phyloP scores from a whole-genome alignment of 2,113 vertebrate genomes.

The Mystacornis crossleyi region DNA sequence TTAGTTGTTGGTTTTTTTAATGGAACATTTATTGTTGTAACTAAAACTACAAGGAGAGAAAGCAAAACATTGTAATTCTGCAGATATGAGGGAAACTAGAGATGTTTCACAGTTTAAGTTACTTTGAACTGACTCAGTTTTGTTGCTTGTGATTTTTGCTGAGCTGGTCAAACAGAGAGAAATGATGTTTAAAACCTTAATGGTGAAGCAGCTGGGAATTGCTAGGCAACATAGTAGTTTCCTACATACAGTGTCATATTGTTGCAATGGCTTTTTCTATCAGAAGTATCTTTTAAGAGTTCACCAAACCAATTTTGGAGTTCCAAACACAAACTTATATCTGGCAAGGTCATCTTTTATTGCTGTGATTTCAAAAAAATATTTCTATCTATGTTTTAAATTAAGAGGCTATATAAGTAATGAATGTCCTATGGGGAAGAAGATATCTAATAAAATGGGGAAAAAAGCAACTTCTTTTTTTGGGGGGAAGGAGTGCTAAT shows the following conservation, averaged over 20 bases:
- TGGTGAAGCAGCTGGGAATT: constrained; percentile 4
- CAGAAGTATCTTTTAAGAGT: background rate
- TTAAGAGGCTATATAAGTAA: background rate
- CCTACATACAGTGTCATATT: background rate
- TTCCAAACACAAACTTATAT: background rate
- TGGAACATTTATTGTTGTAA: background rate
- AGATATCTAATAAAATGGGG: background rate
- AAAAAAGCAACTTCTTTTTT: background rate
- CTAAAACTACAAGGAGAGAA: background rate
- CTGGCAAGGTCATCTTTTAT: background rate
- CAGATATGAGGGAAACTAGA: background rate
- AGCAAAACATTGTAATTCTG: background rate
- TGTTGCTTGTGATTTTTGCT: background rate
- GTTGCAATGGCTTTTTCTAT: background rate
- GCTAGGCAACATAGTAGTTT: background rate
- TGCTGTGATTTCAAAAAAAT: background rate
- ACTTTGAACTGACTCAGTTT: background rate
- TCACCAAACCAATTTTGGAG: background rate
- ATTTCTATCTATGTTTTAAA: background rate
- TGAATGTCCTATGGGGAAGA: background rate
- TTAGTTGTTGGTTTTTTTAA: background rate
- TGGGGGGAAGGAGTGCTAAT: fast-evolving
- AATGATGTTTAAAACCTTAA: background rate
- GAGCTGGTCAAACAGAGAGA: background rate
- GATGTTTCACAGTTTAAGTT: background rate